Evolutionary conservation across 2,113 vertebrate species (phyloP), one percentile per base, ranked within the genome.

Genomic region (Ardeotis arabs): DNA sequence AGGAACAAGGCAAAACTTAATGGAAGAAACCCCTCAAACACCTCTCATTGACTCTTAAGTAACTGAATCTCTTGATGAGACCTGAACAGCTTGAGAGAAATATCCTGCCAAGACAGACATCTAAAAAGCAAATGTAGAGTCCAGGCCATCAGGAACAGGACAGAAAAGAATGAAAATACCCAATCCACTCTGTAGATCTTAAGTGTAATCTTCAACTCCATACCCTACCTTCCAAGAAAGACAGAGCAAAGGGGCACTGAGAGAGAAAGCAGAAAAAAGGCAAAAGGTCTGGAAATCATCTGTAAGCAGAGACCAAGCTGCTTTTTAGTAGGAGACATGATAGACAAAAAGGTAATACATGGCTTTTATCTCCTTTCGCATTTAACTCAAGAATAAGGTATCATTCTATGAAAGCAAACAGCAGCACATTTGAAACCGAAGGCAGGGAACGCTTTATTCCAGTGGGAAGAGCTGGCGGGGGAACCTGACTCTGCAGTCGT

Each of bases 61-160:
- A 84, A 85, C 4, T 55, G 66, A 69, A 76, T n/a, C 28, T 56
- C 59, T 81, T 4, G 6, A 29, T 60, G 80, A 91, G 81, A 84
- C 29, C 53, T 59, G 49, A 93, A 68, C 52, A 87, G 63, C 64
- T 94, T 72, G 60, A 69, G 67, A 97, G 59, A 93, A 93, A 87
- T 3, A 60, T 4, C 45, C 22, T 90, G 83, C 64, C 47, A 66
- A 89, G 50, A 86, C 6, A 80, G 50, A 74, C 3, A 5, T 72
- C 52, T 84, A 87, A 85, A 73, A 69, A 63, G 15, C 31, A 90
- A 88, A 86, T 20, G 28, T 25, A 88, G 56, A 50, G 64, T 60
- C 64, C 84, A 69, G 50, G 44, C 44, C 45, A 35, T 35, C 91
- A 68, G 45, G 21, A 91, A 81, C 25, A 81, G 62, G 25, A 52